phyloP scores from a whole-genome alignment of 1,140 invertebrate genomes.

The Zaprionus gabonicus region DNA sequence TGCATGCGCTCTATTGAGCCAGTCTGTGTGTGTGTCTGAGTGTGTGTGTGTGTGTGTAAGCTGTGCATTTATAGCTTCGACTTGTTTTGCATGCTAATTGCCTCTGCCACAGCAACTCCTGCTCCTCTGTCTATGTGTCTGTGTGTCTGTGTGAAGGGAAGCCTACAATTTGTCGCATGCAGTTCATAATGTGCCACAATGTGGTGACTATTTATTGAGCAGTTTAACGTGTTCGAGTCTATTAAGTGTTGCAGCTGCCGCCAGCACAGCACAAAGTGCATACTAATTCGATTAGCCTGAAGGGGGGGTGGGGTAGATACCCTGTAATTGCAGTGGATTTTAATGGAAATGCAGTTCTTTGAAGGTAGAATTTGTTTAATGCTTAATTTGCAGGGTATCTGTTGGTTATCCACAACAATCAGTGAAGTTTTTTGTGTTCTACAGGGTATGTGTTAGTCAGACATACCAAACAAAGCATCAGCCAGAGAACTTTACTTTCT shows the following conservation, averaged over 20 bases:
- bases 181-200: conserved; percentile 69
- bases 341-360: not conserved
- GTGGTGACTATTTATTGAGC: conserved; percentile 38
- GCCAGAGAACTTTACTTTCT: not conserved
- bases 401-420: not conserved
- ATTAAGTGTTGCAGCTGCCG: conserved; percentile 27
- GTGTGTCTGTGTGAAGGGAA: conserved; percentile 2
- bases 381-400: not conserved
- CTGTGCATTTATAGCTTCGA: conserved; percentile 68
- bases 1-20: conserved; percentile 8
- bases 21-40: conserved; percentile 5
- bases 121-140: not conserved
- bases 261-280: not conserved
- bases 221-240: conserved; percentile 35
- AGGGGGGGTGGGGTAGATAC: not conserved
- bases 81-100: conserved; percentile 82
- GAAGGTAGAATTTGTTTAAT: not conserved
- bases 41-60: conserved; percentile 41
- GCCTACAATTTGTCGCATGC: conserved; percentile 56
- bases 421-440: not conserved
- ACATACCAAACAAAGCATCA: no score
- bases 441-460: no score
- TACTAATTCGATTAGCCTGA: not conserved
- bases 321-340: no score
- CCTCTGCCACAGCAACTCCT: conserved; percentile 26